Evolutionary conservation across 2,888 invertebrate species (phyloP).

Genomic region (Incurvaria masculella): DNA sequence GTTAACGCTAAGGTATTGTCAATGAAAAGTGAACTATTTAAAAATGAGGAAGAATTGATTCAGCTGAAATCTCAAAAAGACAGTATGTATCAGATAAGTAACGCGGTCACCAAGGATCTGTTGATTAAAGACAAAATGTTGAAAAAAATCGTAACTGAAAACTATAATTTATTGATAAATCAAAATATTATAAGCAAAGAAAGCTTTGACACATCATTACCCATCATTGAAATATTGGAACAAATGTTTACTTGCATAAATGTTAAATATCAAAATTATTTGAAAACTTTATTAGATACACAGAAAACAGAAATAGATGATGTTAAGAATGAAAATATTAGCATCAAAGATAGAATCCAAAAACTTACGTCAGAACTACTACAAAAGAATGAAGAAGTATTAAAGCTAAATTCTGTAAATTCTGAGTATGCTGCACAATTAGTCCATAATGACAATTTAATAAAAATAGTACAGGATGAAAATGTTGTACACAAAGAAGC

Average conservation of each 20-base stretch:
- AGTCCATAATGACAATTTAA: constrained; percentile 26
- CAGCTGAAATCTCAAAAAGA: constrained; percentile 32
- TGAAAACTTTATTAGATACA: constrained; percentile 12
- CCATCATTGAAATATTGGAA: constrained; percentile 23
- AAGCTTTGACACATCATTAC: constrained; percentile 22
- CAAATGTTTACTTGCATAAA: constrained; percentile 27
- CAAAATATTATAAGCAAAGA: constrained; percentile 22
- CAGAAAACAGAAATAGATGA: constrained; percentile 24
- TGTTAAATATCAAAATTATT: constrained; percentile 6
- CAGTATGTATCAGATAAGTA: constrained; percentile 34
- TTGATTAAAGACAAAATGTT: constrained; percentile 32
- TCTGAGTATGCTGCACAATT: constrained; percentile 23
- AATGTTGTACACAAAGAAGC: constrained; percentile 16
- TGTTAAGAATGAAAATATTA: constrained; percentile 19
- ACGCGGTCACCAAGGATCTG: constrained; percentile 37
- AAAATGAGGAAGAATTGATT: constrained; percentile 33
- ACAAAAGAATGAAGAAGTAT: constrained; percentile 23
- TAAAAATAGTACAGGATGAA: constrained; percentile 19
- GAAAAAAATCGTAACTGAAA: constrained; percentile 23
- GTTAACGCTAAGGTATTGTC: constrained; percentile 26
- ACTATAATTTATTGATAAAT: constrained; percentile 26
- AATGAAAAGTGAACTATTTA: constrained; percentile 26
- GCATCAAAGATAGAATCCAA: constrained; percentile 22
- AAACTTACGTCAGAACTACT: constrained; percentile 20
- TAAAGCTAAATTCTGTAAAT: constrained; percentile 19